Percentiles rank a stretch among this genome's conserved stretches.
These are phyloP conservation scores for Rhinoraja longicauda DNA, from an alignment of 2,797 vertebrate species.

Conservation along the genomic window DNA sequence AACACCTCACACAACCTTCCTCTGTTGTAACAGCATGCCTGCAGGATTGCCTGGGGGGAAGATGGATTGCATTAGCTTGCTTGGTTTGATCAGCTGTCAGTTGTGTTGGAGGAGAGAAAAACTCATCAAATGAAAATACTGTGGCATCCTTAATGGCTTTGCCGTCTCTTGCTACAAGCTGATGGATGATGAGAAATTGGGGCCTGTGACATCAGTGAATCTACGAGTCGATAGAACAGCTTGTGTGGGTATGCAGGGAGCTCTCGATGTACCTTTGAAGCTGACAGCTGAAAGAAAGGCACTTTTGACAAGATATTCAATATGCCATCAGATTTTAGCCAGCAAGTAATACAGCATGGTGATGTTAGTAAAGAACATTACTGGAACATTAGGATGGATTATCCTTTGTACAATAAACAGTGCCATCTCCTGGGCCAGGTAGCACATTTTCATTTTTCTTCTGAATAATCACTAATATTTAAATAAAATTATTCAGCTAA, in stretches of 20 bases:
- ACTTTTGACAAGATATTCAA: not conserved
- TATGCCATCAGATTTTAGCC: constrained; percentile 4
- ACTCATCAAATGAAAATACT: constrained; percentile 39
- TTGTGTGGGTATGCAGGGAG: not conserved
- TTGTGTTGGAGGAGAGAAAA: constrained; percentile 39
- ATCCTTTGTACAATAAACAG: constrained; percentile 46
- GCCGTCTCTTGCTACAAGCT: constrained; percentile 43
- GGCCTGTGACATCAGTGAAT: not conserved
- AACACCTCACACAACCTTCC: constrained; percentile 43
- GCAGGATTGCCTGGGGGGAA: constrained; percentile 48
- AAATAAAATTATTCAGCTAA: not conserved
- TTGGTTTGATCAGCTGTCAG: constrained; percentile 47
- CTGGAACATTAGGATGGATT: constrained; percentile 22
- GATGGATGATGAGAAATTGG: not conserved
- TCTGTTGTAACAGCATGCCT: constrained; percentile 47
- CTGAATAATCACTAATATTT: not conserved
- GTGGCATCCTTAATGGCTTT: constrained; percentile 40
- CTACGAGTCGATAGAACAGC: not conserved
- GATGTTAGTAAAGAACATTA: constrained; percentile 13
- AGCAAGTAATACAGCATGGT: not conserved
- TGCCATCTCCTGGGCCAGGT: constrained; percentile 52
- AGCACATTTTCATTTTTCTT: not conserved
- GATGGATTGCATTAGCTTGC: constrained; percentile 41
- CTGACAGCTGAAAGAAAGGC: not conserved
- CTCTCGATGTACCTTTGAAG: not conserved